Base-by-base conservation (phyloP, 2,797 vertebrate species). In the Valencia hispanica region DNA sequence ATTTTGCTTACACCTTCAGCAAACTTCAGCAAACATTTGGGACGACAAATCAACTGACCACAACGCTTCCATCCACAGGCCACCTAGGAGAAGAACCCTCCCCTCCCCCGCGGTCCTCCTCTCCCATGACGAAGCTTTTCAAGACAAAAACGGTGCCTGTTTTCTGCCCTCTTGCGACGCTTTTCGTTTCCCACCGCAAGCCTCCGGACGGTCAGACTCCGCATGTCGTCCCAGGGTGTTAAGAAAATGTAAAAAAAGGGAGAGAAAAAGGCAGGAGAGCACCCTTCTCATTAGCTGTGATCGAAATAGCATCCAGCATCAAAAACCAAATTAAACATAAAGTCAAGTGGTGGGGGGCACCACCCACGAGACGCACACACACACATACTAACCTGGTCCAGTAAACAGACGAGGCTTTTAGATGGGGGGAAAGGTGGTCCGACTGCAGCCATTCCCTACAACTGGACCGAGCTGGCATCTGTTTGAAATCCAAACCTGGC, bases 401-500 rank as follows among this genome's bases (percentile, higher is more conserved):
- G 94, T 91, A 94, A 95, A 96, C 94, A 96, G 86, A 90, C 68
- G 0, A 22, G 88, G 87, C 91, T 91, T 90, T 92, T 89, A 89
- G 89, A 84, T 72, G 27, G 79, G 87, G 50, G 91, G 85, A 89
- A 89, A 5, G 91, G 94, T 92, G 92, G 93, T 93, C 92, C 81
- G 48, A 83, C 77, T 90, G 86, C 78, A 89, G 90, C 90, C 88
- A 82, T 81, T 80, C 74, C 86, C 87, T 53, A 75, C 87, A 84
- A 84, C 69, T 75, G 68, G 87, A 86, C 92, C 83, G 17, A 18
- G 73, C 80, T 87, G 91, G 91, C 90, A 92, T 94, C 84, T 84
- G 81, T 95, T 94, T 94, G 93, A 95, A 94, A 95, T 93, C 84
- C 89, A 87, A 90, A 88, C 84, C 91, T 85, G 90, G 92, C 85